Evolutionary conservation across 2,113 vertebrate genomes (phyloP).

Genomic region (Trochalopteron elliotii): DNA sequence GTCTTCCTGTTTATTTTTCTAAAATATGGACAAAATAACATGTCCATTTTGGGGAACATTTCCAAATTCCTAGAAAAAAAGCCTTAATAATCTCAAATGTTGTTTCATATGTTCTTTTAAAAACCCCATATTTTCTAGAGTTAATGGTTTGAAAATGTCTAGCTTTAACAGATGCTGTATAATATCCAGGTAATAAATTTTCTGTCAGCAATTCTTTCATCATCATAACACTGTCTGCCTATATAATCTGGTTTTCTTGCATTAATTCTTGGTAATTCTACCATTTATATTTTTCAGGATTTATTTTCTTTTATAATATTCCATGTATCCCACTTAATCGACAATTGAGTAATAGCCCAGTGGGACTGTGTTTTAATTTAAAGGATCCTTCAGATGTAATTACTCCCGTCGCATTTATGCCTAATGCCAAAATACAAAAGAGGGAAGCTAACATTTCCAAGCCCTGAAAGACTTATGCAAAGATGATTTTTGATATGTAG

Average conservation of each 20-base stretch:
- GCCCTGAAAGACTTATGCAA: background rate
- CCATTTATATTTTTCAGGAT: background rate
- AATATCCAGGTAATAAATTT: background rate
- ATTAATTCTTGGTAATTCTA: background rate
- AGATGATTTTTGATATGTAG: background rate
- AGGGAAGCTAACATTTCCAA: background rate
- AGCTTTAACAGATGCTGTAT: background rate
- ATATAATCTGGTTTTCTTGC: background rate
- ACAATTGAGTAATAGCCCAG: accelerated
- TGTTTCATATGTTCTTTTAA: background rate
- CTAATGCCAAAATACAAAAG: background rate
- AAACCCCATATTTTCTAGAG: background rate
- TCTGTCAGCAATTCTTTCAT: background rate
- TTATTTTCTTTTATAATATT: background rate
- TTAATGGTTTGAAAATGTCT: background rate
- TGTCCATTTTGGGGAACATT: background rate
- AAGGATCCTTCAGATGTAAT: background rate
- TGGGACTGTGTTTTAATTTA: background rate
- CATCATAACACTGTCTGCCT: background rate
- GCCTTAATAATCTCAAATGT: background rate
- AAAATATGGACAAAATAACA: background rate
- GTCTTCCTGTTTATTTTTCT: background rate
- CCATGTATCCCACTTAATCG: background rate
- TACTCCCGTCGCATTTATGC: background rate
- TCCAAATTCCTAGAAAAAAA: background rate